Base-by-base conservation (phyloP, 1,140 invertebrate genomes). In the Lithobius niger region DNA sequence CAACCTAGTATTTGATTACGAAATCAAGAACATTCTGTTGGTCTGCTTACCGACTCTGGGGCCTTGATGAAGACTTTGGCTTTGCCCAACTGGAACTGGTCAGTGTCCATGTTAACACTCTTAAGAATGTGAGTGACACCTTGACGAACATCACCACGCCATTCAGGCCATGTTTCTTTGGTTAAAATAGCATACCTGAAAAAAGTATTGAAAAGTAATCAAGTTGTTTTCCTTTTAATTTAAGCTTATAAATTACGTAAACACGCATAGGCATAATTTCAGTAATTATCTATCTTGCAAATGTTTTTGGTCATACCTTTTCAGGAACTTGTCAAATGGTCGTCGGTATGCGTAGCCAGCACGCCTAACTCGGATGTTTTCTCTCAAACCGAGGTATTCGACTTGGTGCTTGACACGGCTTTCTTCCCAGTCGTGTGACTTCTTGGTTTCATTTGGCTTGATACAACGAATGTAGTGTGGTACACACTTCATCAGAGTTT, bases 31-130 rank as follows among this genome's bases (percentile, higher is more conserved):
- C 4, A 45, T 45, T 45, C 43, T 13, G 19, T 45, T 45, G 6
- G 31, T 40, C 31, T 40, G 10, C 74, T 75, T 67, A 84, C 82
- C 44, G 78, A 83, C 72, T 84, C 82, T 15, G 83, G 82, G 52
- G 82, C 82, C 67, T 86, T 86, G 47, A 87, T 77, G 62, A 87
- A 87, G 15, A 87, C 74, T 71, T 86, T 87, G 0, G 79, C 77
- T 56, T 72, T 75, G 13, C 84, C 84, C 13, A 86, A 69, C 62
- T 86, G 83, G 62, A 77, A 86, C 61, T 86, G 81, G n/a, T 75
- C 73, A 4, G 55, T 60, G 40, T 82, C 79, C 65, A 86, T 80
- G 58, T 79, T 76, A 2, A 79, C 74, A 28, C 70, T 72, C 0
- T 66, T 66, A 67, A 85, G 73, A 56, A 86, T 80, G 61, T 77